A percentile compares a stretch with the other conserved stretches of the same genome.
Conservation (phyloP, 1,140 invertebrate genomes). For the Condylostylus longicornis region DNA sequence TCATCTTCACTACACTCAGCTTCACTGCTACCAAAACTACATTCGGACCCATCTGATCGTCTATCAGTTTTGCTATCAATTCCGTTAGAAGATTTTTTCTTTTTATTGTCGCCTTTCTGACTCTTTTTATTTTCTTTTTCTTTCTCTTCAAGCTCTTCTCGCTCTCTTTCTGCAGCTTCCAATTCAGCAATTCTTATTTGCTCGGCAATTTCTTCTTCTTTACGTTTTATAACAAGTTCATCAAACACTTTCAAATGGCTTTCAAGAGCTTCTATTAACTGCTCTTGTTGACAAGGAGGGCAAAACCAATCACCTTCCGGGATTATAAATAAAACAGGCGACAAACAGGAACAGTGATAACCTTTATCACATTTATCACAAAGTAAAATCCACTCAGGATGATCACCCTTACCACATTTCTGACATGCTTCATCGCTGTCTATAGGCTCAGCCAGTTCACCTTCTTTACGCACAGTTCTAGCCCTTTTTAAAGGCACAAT, state of each 20-base stretch:
- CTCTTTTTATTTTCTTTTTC: slow-evolving; percentile 19
- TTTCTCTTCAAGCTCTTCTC: slow-evolving; percentile 21
- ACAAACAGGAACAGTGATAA: slow-evolving; percentile 86
- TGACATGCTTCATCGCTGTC: slow-evolving; percentile 56
- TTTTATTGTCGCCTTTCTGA: slow-evolving; percentile 15
- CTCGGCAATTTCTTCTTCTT: slow-evolving; percentile 54
- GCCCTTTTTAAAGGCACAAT: slow-evolving; percentile 47
- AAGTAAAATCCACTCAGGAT: slow-evolving; percentile 89
- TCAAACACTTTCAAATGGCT: slow-evolving; percentile 45
- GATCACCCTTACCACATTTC: slow-evolving; percentile 74
- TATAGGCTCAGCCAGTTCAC: slow-evolving; percentile 17
- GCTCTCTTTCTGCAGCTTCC: slow-evolving; percentile 26
- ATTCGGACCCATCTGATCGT: slow-evolving; percentile 14
- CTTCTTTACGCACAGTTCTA: slow-evolving; percentile 48
- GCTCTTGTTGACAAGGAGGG: slow-evolving; percentile 81
- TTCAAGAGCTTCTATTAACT: slow-evolving; percentile 53
- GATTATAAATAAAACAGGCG: slow-evolving; percentile 78
- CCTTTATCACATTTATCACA: slow-evolving; percentile 90
- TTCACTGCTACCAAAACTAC: slow-evolving; percentile 15
- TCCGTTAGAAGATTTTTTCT: slow-evolving; percentile 6
- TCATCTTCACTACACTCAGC: slow-evolving; percentile 15
- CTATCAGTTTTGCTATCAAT: slow-evolving; percentile 16
- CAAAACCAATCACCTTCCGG: slow-evolving; percentile 96
- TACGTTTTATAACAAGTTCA: slow-evolving; percentile 44
- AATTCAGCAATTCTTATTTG: slow-evolving; percentile 49